A percentile compares a stretch with the other conserved stretches of the same genome.
Conservation (phyloP, 2,113 vertebrate genomes). For the Colistium nudipinnis region DNA sequence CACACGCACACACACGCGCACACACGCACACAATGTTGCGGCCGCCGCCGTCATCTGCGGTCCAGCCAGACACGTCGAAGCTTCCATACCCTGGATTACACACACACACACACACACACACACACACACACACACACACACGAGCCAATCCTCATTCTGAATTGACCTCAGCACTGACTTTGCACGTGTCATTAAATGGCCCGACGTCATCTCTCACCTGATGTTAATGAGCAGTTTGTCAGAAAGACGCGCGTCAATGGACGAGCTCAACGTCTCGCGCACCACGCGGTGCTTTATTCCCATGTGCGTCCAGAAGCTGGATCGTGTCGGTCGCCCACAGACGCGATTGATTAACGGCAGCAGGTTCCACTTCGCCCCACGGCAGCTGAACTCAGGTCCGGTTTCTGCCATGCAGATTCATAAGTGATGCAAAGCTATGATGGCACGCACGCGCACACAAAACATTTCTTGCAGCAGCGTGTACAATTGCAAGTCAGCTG, state of each 20-base stretch:
- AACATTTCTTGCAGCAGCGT: conserved; percentile 3
- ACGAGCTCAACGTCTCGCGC: no score
- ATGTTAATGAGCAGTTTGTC: not conserved
- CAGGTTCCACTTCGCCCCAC: no score
- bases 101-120: not conserved
- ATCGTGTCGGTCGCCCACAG: no score
- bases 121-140: not conserved
- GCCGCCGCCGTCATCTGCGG: not conserved
- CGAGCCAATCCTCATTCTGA: not conserved
- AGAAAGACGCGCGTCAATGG: not conserved
- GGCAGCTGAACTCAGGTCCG: conserved; percentile 25
- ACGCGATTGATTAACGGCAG: no score
- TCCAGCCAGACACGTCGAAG: not conserved
- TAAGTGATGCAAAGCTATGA: conserved; percentile 23
- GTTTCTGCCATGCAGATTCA: conserved; percentile 16
- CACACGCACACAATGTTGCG: not conserved
- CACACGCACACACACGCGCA: not conserved
- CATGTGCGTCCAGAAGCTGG: no score
- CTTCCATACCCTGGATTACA: not conserved
- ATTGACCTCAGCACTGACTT: no score
- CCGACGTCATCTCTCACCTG: not conserved
- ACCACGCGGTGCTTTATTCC: no score
- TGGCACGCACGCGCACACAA: not conserved
- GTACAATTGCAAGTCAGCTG: conserved; percentile 33
- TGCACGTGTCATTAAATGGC: not conserved